These are phyloP conservation scores for Petromus typicus DNA, from an alignment of 2,113 vertebrate genomes.

Conservation along the genomic window DNA sequence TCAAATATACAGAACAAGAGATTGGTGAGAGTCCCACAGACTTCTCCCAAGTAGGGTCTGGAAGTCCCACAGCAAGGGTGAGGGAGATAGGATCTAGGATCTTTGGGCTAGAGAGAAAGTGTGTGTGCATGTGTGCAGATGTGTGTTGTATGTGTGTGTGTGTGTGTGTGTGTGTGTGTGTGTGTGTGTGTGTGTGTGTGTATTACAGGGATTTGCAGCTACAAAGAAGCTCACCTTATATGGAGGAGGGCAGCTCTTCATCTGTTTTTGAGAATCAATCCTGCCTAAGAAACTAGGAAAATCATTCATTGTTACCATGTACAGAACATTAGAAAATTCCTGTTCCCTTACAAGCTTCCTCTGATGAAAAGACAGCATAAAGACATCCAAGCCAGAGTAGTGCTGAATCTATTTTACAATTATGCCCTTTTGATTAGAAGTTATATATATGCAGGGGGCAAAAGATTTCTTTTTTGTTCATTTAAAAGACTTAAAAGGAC, in stretches of 20 bases:
- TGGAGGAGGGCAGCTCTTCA: neutral
- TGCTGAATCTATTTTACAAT: slow-evolving; percentile 33
- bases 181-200: neutral
- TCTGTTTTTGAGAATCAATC: neutral
- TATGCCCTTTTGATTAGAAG: neutral
- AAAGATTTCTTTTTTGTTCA: slow-evolving; percentile 13
- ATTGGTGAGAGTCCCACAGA: neutral
- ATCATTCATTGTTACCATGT: neutral
- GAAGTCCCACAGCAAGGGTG: no score
- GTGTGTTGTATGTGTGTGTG: neutral
- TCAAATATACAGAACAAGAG: neutral
- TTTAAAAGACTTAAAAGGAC: neutral
- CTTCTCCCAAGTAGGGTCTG: neutral
- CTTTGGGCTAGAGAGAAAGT: neutral
- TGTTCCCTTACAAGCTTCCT: neutral
- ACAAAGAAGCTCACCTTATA: neutral
- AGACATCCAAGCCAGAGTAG: neutral
- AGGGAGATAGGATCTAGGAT: neutral
- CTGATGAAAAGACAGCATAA: neutral
- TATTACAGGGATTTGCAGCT: neutral
- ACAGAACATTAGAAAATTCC: neutral
- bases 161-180: neutral
- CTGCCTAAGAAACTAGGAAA: neutral
- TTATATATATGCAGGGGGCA: neutral
- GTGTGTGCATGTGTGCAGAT: neutral